phyloP scores from a whole-genome alignment of 2,888 invertebrate species.

The Limnephilus auricula region DNA sequence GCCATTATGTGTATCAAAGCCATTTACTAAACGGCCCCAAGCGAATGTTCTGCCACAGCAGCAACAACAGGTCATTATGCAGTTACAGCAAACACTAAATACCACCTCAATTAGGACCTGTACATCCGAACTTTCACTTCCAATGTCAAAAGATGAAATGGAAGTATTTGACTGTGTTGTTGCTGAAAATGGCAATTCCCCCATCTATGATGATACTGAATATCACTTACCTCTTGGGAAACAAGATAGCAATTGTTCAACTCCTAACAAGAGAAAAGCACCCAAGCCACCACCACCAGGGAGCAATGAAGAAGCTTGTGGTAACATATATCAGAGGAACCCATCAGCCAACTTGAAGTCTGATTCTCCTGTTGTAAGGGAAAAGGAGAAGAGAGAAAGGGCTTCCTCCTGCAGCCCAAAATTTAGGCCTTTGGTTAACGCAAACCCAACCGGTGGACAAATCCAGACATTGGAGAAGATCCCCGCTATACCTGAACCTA shows the following conservation, averaged over 20 bases:
- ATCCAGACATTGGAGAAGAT: slow-evolving; percentile 68
- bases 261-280: slow-evolving; percentile 84
- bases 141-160: slow-evolving; percentile 73
- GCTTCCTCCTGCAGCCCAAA: slow-evolving; percentile 82
- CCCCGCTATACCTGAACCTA: slow-evolving; percentile 79
- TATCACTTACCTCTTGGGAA: slow-evolving; percentile 75
- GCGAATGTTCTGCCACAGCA: slow-evolving; percentile 68
- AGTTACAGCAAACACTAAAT: slow-evolving; percentile 76
- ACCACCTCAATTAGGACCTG: slow-evolving; percentile 29
- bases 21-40: slow-evolving; percentile 70
- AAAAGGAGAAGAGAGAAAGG: slow-evolving; percentile 86
- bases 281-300: slow-evolving; percentile 84
- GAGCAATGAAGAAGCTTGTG: slow-evolving; percentile 74
- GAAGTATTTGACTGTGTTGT: slow-evolving; percentile 67
- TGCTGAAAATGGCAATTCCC: slow-evolving; percentile 49
- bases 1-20: slow-evolving; percentile 77
- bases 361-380: slow-evolving; percentile 84
- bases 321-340: slow-evolving; percentile 80
- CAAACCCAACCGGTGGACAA: slow-evolving; percentile 70
- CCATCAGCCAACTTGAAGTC: slow-evolving; percentile 77
- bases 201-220: slow-evolving; percentile 59
- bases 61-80: slow-evolving; percentile 77
- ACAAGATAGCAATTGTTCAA: slow-evolving; percentile 78
- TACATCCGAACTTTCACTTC: slow-evolving; percentile 69
- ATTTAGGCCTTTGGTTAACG: slow-evolving; percentile 74